Evolutionary conservation across 1,140 invertebrate genomes (phyloP), one percentile per base, ranked within the genome.

Genomic region (Conopomorpha cramerella): DNA sequence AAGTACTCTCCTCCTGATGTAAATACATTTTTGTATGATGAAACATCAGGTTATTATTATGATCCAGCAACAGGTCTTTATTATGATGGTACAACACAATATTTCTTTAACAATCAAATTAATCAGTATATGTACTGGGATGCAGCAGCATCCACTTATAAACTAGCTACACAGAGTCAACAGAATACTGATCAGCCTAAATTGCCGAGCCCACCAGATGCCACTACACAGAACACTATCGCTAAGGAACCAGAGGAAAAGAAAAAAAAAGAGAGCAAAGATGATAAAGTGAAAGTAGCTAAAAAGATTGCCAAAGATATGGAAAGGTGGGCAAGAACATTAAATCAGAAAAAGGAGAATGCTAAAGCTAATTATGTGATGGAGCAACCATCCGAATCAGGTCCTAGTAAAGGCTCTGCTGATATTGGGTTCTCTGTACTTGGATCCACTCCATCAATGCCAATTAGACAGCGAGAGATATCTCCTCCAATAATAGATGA

Each of bases 261-360:
- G 41, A 82, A 77, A 43, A 80, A 84, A 44, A 87, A 84, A 43
- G 60, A 81, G 39, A 82, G 81, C 25, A 88, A 91, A 47, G 86
- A 91, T 34, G 93, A 95, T 48, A 95, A 98, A 80, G 92, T 95
- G 0, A 98, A 97, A 78, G 93, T 96, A 10, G 96, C 96, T 1
- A 97, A 98, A 60, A 96, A 97, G 74, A 98, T 99, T 51, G 95
- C 95, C 0, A 98, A 98, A 77, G 90, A 95, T 55, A 95, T 95
- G 93, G 91, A 93, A 52, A 87, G 88, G 54, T 99, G 97, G 97
- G 96, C 96, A 0, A 95, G 98, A 60, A 95, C 92, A 3, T 78
- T 98, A 34, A 98, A 99, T 74, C 95, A 98, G 57, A 95, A 96
- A 76, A 98, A 98, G 73, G 94, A 98, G 51, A 89, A 84, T 41